These are phyloP conservation scores for Nymphalis io DNA, from an alignment of 1,140 invertebrate genomes.

Conservation along the genomic window DNA sequence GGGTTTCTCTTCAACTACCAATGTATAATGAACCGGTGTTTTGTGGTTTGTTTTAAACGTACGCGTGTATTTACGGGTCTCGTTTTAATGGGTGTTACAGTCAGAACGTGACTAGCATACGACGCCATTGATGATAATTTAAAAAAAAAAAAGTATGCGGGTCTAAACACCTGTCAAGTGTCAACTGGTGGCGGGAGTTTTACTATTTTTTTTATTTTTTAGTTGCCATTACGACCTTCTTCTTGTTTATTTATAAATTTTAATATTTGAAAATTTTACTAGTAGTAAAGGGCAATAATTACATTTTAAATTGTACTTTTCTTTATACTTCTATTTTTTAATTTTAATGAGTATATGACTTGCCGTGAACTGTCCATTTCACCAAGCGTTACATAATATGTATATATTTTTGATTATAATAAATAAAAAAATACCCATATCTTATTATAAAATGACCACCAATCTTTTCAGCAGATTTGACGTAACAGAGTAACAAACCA, in stretches of 20 bases:
- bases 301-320: background rate
- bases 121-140: slow-evolving; percentile 31
- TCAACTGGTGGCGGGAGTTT: slow-evolving; percentile 18
- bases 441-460: too few species aligned
- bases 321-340: background rate
- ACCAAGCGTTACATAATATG: too few species aligned
- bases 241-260: background rate
- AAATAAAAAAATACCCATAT: too few species aligned
- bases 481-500: too few species aligned
- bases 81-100: slow-evolving; percentile 7
- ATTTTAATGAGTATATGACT: too few species aligned
- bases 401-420: too few species aligned
- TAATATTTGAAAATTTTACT: background rate
- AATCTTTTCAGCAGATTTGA: too few species aligned
- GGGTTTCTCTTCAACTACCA: background rate
- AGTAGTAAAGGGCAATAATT: background rate
- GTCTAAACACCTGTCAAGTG: slow-evolving; percentile 30
- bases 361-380: too few species aligned
- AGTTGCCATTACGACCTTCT: background rate
- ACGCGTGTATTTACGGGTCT: background rate
- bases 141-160: slow-evolving; percentile 28
- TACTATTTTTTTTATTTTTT: slow-evolving; percentile 4
- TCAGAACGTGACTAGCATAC: slow-evolving; percentile 25
- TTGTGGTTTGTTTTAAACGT: background rate
- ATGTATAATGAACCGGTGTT: background rate